Conservation (phyloP, 2,888 invertebrate species). For the Scrobipalpa costella region DNA sequence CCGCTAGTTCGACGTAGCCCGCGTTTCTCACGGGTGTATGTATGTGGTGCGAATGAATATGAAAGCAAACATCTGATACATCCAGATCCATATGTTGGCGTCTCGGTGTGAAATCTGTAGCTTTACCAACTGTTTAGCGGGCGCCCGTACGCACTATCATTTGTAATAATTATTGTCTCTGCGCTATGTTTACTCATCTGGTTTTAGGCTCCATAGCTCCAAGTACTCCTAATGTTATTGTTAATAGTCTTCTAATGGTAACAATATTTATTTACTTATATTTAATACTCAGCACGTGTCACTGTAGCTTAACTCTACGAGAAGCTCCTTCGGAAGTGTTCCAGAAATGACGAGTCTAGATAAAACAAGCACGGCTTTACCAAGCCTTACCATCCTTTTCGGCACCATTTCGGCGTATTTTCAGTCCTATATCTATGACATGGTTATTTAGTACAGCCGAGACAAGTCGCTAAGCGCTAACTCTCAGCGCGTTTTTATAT, state of each 20-base stretch:
- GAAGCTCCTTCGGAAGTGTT: too few species aligned
- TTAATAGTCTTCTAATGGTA: constrained; percentile 24
- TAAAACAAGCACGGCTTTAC: too few species aligned
- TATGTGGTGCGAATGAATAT: constrained; percentile 76
- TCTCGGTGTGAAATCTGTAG: constrained; percentile 80
- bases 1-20: constrained; percentile 62
- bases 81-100: constrained; percentile 81
- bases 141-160: constrained; percentile 74
- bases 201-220: constrained; percentile 64
- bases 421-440: too few species aligned
- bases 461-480: too few species aligned
- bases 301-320: too few species aligned
- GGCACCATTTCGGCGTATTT: too few species aligned
- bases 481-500: too few species aligned
- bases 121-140: constrained; percentile 80
- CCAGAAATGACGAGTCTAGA: too few species aligned
- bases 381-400: too few species aligned
- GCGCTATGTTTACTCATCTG: constrained; percentile 73
- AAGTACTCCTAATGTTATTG: constrained; percentile 32
- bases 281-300: too few species aligned
- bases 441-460: too few species aligned
- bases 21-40: constrained; percentile 70
- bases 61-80: constrained; percentile 76
- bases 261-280: not conserved
- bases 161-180: constrained; percentile 80